Conservation (phyloP, 2,113 vertebrate species). For the Boleophthalmus pectinirostris region DNA sequence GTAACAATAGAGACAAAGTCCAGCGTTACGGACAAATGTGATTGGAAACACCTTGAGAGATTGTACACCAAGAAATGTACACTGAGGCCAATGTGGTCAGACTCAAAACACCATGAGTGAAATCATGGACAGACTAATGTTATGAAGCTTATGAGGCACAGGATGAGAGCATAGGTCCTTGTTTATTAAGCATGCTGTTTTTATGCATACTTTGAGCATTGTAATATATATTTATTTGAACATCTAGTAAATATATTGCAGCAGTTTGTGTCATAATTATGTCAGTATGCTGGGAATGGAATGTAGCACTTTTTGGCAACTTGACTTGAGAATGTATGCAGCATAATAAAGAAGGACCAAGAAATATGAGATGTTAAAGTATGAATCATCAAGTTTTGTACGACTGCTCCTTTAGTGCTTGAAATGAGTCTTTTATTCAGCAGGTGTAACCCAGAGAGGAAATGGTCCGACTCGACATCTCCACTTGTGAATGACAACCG, state of each 20-base stretch:
- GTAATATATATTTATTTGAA: slow-evolving; percentile 1
- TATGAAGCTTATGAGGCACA: slow-evolving; percentile 54
- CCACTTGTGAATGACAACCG: slow-evolving; percentile 63
- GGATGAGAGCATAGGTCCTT: slow-evolving; percentile 60
- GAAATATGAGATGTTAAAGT: slow-evolving; percentile 31
- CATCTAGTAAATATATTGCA: background rate
- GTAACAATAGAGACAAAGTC: slow-evolving; percentile 63
- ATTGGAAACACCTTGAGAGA: slow-evolving; percentile 49
- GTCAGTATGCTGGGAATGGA: background rate
- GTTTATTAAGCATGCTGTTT: slow-evolving; percentile 50
- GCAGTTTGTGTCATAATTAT: background rate
- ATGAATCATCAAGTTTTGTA: slow-evolving; percentile 22
- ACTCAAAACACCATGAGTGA: slow-evolving; percentile 28
- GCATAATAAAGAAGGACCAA: slow-evolving; percentile 62
- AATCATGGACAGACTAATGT: slow-evolving; percentile 13
- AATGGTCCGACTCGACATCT: slow-evolving; percentile 53
- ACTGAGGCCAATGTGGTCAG: slow-evolving; percentile 17
- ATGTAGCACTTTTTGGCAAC: slow-evolving; percentile 8
- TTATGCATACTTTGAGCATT: slow-evolving; percentile 3
- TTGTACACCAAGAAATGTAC: slow-evolving; percentile 49
- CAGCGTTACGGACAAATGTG: slow-evolving; percentile 51
- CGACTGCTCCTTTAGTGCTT: slow-evolving; percentile 34
- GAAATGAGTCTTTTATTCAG: slow-evolving; percentile 25
- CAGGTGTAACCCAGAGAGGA: slow-evolving; percentile 31
- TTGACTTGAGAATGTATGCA: background rate